Base-by-base conservation (phyloP, 2,113 vertebrate genomes). In the Apeltes quadracus region DNA sequence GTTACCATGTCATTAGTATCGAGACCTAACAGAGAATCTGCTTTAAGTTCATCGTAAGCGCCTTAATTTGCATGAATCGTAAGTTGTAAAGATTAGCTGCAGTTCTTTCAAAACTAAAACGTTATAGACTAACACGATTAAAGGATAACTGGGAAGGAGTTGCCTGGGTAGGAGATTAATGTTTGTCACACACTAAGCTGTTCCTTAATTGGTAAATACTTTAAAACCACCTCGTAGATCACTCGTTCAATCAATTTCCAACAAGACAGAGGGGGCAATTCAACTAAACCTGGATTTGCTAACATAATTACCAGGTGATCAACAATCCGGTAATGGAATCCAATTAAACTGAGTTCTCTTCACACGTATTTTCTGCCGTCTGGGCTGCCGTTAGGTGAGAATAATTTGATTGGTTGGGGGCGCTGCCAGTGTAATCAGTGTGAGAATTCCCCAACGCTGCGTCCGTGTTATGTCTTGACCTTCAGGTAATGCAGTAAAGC, bases 391-490 rank as follows among this genome's bases (percentile, higher is more conserved):
- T 43, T 38, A 70, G 58, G 54, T 76, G 65, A 75, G 23, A 53
- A 53, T 80, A 81, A 85, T 65, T 69, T 63, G 43, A 76, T 69
- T 61, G 61, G 69, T 58, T 36, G 53, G 55, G 63, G 32, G 50
- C 43, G 23, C 22, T 53, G 61, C 22, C 55, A 53, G 59, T 41
- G 54, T 65, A 53, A 69, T 65, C 36, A 23, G 36, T n/a, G 58
- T 64, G 29, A 13, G 2, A 54, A 54, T 79, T 36, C 61, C 34
- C 38, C 53, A 44, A 72, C 76, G 39, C 43, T 15, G 39, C 15
- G 54, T 74, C 36, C 56, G 79, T 58, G 69, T 69, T 70, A 74
- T 67, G 64, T 70, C n/a, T 59, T 86, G 79, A 90, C 84, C 84
- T 89, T 84, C 80, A 34, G 54, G 1, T 84, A 81, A 87, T 81